Percentiles rank a stretch among this genome's conserved stretches.
phyloP scores from a whole-genome alignment of 2,113 vertebrate genomes.

The Monopterus albus region DNA sequence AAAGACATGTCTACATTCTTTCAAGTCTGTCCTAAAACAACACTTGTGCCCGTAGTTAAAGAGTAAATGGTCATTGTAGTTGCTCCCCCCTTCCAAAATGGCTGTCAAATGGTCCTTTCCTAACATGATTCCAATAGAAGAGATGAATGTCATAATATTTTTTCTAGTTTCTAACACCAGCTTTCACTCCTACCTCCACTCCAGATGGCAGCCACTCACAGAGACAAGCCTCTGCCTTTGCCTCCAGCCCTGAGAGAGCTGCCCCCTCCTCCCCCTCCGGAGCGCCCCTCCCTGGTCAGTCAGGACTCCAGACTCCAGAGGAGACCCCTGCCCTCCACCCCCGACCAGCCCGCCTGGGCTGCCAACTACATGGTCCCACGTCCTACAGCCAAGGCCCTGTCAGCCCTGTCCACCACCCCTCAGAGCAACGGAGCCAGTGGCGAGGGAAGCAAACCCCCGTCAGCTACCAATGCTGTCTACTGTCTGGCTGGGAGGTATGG shows the following conservation, averaged over 20 bases:
- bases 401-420: conserved; percentile 25
- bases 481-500: conserved; percentile 89
- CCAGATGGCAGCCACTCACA: conserved; percentile 88
- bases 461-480: conserved; percentile 92
- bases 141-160: no score
- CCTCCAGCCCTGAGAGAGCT: conserved; percentile 92
- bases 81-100: no score
- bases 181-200: neutral
- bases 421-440: conserved; percentile 66
- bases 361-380: conserved; percentile 88
- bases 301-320: conserved; percentile 87
- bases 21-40: no score
- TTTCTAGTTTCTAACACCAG: neutral
- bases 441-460: conserved; percentile 88
- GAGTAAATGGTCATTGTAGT: no score
- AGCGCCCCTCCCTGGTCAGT: conserved; percentile 84
- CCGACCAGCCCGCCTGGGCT: conserved; percentile 86
- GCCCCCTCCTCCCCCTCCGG: conserved; percentile 92
- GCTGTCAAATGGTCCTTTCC: no score
- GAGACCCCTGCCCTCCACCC: conserved; percentile 92
- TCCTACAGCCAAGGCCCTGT: conserved; percentile 84
- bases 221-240: conserved; percentile 95
- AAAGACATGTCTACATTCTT: no score
- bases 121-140: no score
- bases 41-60: no score